Evolutionary conservation across 2,113 vertebrate species (phyloP).

Genomic region (Gracilinanus agilis): DNA sequence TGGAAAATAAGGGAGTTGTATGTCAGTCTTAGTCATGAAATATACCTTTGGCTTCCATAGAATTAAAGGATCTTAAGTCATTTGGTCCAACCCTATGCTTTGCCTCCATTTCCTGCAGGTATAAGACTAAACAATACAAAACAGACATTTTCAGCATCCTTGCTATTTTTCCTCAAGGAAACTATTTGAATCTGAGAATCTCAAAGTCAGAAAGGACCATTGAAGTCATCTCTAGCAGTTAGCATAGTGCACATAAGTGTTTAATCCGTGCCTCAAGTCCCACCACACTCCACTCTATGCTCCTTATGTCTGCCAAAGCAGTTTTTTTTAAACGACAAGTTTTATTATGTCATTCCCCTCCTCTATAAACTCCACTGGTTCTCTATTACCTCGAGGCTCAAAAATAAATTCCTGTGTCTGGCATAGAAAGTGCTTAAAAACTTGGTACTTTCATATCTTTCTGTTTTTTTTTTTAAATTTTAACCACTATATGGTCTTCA

Average conservation of each 20-base stretch:
- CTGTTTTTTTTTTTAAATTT: not conserved
- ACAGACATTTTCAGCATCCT: not conserved
- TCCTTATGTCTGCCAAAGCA: not conserved
- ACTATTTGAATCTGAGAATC: not conserved
- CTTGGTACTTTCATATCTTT: not conserved
- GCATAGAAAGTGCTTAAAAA: not conserved
- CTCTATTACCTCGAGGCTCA: not conserved
- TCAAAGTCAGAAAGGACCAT: not conserved
- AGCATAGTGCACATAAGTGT: not conserved
- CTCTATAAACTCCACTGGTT: not conserved
- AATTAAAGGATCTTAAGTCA: not conserved
- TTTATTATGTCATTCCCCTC: not conserved
- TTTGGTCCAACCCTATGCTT: not conserved
- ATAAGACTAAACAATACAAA: not conserved
- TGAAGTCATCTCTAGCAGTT: not conserved
- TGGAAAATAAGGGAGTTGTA: not conserved
- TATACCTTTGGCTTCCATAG: not conserved
- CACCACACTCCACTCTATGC: not conserved
- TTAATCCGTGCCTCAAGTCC: not conserved
- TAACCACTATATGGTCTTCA: no score
- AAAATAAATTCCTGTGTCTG: not conserved
- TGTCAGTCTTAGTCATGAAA: not conserved
- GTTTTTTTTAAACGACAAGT: not conserved
- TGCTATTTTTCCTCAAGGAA: not conserved
- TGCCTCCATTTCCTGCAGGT: no score